Evolutionary conservation across 2,797 vertebrate species (phyloP), one percentile per base, ranked within the genome.

Genomic region (Acridotheres tristis): DNA sequence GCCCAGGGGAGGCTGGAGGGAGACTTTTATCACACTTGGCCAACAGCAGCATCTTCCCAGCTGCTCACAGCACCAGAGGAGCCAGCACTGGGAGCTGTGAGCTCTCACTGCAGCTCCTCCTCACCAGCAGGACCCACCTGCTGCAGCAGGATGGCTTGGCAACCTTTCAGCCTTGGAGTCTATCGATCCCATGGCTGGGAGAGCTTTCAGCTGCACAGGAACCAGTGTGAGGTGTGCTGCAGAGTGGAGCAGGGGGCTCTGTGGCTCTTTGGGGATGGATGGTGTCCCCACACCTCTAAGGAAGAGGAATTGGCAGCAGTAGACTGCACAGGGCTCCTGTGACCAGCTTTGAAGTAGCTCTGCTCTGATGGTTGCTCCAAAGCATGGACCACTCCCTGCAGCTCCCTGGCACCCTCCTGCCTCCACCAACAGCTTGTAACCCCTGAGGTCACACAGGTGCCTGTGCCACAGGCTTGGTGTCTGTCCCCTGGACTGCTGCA

Each of bases 21-120:
- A 90, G 68, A 59, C 68, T 90, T 88, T 91, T 90, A 73, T 47
- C 93, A 74, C 54, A 61, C 82, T 88, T 93, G 89, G 89, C 89
- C 72, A 73, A 13, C 5, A 9, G 27, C 67, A 89, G 91, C 78
- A 66, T 55, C 77, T 92, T 69, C 84, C 86, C 95, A 96, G 95
- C 92, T 90, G 86, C 87, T 94, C 3, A 0, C 36, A 89, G 84
- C 54, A 57, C 6, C 12, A 17, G 72, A 80, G 72, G 29, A 85
- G 89, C 55, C 84, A 63, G 45, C 8, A 3, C 69, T 65, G 55
- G 65, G 85, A 80, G 73, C 84, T 11, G 6, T 10, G 59, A 90
- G 82, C 17, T 2, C 63, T 89, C 11, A 0, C 3, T 69, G 71
- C 77, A 61, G 66, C 58, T 78, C 62, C 71, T 89, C 51, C 66